Evolutionary conservation across 2,113 vertebrate species (phyloP), one percentile per base, ranked within the genome.

Genomic region (Irena cyanogastra): DNA sequence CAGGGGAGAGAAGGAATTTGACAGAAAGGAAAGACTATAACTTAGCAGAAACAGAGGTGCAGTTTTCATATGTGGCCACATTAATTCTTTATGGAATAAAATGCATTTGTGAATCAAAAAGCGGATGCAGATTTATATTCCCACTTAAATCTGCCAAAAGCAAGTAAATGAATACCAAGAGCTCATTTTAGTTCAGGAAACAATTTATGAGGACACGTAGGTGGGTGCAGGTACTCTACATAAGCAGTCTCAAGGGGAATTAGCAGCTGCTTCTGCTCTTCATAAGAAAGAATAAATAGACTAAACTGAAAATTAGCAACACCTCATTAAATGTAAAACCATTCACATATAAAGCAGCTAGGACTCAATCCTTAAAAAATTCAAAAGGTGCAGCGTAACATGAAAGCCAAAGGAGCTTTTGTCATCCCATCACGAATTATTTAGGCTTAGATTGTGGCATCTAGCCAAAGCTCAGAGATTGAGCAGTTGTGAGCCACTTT

Each of bases 61-160:
- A 89, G 92, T 94, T 96, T 96, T 96, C 83, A 50, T 95, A 76
- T 64, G 89, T 75, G 89, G 65, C 80, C 6, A 3, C 95, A 93
- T 97, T 53, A 97, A 97, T 97, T 96, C 94, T 96, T 97, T 96
- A 97, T 97, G 89, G 81, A 94, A 90, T 94, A 96, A 97, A 97
- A 96, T 90, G 95, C 93, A 95, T 96, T 96, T 97, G 96, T 68
- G 96, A 97, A 96, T 96, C 92, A 95, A 97, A 96, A 96, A 93
- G 94, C 28, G 13, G 96, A 97, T 97, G 94, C 87, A 97, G 95
- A 97, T 97, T 97, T 95, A 96, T 90, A 97, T 93, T 97, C 94
- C 84, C 85, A 93, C 94, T 96, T 96, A 97, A 97, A 93, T 88
- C 94, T 94, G 91, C 94, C 96, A 93, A 96, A 97, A 87, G 86